Conservation (phyloP, 1,140 invertebrate species). For the Trichomalopsis sarcophagae region DNA sequence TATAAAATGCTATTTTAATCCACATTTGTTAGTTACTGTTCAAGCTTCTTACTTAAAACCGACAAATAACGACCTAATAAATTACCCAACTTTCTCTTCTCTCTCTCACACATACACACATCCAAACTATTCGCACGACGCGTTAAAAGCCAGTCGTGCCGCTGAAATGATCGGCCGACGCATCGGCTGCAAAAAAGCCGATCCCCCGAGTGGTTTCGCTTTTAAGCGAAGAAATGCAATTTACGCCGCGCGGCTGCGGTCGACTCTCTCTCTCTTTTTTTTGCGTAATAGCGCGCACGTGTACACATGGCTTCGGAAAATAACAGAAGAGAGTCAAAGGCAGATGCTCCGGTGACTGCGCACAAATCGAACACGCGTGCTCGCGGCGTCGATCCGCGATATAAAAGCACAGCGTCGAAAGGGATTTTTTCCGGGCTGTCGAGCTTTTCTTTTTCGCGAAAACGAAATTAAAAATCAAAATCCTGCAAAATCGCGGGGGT, state of each 20-base stretch:
- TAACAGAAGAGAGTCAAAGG: neutral
- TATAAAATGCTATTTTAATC: too few relatives aligned
- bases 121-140: too few relatives aligned
- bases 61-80: too few relatives aligned
- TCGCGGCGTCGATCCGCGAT: too few relatives aligned
- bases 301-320: neutral
- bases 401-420: neutral
- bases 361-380: neutral
- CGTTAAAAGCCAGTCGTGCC: too few relatives aligned
- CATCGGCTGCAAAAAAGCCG: neutral
- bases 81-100: too few relatives aligned
- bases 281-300: neutral
- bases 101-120: too few relatives aligned
- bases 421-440: neutral
- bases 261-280: neutral
- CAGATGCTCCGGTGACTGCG: neutral
- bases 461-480: too few relatives aligned
- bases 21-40: too few relatives aligned
- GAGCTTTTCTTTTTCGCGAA: too few relatives aligned
- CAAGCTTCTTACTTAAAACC: too few relatives aligned
- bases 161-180: neutral
- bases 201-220: neutral
- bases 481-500: too few relatives aligned
- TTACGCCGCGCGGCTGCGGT: neutral
- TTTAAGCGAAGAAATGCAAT: slow-evolving; percentile 1